Evolutionary conservation across 2,113 vertebrate species (phyloP).

Genomic region (Dermatemys mawii): DNA sequence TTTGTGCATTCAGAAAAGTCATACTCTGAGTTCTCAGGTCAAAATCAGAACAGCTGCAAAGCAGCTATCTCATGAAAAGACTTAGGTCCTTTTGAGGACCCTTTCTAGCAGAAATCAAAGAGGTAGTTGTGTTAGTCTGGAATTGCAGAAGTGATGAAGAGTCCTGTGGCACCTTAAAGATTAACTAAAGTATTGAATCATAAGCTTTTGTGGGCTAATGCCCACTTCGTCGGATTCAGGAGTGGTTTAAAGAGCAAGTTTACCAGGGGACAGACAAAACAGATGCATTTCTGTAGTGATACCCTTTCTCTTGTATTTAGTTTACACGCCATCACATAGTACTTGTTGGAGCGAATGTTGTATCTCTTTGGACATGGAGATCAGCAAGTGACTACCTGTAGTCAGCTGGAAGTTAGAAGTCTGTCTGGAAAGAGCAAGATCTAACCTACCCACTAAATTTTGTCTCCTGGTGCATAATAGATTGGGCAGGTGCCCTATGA

Average conservation of each 20-base stretch:
- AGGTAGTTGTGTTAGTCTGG: too few species aligned
- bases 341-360: neutral
- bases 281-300: neutral
- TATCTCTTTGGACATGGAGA: neutral
- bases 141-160: too few species aligned
- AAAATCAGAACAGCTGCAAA: neutral
- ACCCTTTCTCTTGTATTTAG: neutral
- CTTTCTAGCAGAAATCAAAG: too few species aligned
- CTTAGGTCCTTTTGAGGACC: slow-evolving; percentile 41
- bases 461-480: neutral
- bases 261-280: neutral
- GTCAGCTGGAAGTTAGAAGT: neutral
- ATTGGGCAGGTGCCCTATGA: neutral
- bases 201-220: too few species aligned
- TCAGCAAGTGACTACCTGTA: neutral
- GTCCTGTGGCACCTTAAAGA: too few species aligned
- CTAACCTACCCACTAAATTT: neutral
- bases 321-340: neutral
- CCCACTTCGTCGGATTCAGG: too few species aligned
- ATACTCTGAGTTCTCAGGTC: neutral
- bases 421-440: neutral
- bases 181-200: too few species aligned
- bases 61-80: slow-evolving; percentile 51
- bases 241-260: neutral
- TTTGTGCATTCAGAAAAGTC: slow-evolving; percentile 58